Evolutionary conservation across 2,888 invertebrate species (phyloP).

Genomic region (Rugalucina vietnamica): DNA sequence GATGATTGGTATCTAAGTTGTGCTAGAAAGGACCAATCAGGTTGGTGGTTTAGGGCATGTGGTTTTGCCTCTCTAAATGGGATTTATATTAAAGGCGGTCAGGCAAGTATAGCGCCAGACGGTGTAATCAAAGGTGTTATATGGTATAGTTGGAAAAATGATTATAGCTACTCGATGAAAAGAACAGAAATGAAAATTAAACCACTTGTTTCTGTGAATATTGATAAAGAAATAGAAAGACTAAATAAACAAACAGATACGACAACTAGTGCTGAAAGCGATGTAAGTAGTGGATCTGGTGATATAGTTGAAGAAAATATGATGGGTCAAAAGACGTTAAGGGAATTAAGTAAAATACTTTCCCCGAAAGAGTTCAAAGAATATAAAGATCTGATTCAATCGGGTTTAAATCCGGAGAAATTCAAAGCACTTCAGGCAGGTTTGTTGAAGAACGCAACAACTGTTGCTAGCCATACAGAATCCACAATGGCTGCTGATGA

Average conservation of each 20-base stretch:
- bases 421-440: neutral
- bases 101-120: constrained; percentile 62
- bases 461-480: neutral
- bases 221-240: constrained; percentile 53
- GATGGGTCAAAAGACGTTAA: neutral
- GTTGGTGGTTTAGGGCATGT: constrained; percentile 80
- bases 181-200: constrained; percentile 75
- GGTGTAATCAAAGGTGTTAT: constrained; percentile 75
- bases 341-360: neutral
- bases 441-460: neutral
- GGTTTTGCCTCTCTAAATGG: constrained; percentile 78
- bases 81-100: constrained; percentile 65
- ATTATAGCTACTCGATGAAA: constrained; percentile 73
- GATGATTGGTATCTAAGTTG: constrained; percentile 86
- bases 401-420: neutral
- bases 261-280: neutral
- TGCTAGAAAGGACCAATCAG: constrained; percentile 73
- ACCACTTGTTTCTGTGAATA: constrained; percentile 62
- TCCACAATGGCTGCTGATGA: neutral
- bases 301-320: neutral
- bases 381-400: neutral
- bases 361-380: neutral
- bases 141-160: constrained; percentile 76
- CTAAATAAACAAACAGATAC: neutral
- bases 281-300: neutral